Evolutionary conservation across 2,797 vertebrate genomes (phyloP).

Genomic region (Arctocebus calabarensis): DNA sequence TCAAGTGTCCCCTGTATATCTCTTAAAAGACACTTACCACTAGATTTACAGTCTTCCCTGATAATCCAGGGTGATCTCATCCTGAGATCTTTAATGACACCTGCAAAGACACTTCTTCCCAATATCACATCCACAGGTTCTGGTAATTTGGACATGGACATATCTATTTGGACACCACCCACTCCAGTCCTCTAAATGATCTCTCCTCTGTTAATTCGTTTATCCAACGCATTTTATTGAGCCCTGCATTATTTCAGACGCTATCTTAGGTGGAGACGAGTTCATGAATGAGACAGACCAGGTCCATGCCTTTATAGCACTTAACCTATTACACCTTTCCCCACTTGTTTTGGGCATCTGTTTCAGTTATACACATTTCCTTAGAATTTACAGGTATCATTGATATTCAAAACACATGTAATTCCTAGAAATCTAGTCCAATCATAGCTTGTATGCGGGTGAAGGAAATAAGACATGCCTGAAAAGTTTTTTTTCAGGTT

Average conservation of each 20-base stretch:
- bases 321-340: neutral
- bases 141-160: neutral
- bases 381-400: neutral
- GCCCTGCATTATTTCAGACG: neutral
- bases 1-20: neutral
- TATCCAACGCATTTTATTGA: neutral
- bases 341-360: conserved; percentile 31
- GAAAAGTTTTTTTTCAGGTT: conserved; percentile 72
- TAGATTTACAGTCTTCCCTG: neutral
- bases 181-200: neutral
- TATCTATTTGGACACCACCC: neutral
- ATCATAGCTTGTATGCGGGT: neutral
- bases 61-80: neutral
- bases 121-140: neutral
- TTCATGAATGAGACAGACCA: neutral
- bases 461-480: conserved; percentile 20
- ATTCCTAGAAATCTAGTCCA: conserved; percentile 46
- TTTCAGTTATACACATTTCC: neutral
- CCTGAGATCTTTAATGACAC: neutral
- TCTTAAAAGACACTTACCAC: neutral
- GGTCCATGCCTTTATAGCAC: neutral
- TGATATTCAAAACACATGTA: conserved; percentile 55
- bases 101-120: neutral
- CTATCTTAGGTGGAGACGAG: neutral
- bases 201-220: neutral